Evolutionary conservation across 2,113 vertebrate species (phyloP).

Genomic region (Jacana jacana): DNA sequence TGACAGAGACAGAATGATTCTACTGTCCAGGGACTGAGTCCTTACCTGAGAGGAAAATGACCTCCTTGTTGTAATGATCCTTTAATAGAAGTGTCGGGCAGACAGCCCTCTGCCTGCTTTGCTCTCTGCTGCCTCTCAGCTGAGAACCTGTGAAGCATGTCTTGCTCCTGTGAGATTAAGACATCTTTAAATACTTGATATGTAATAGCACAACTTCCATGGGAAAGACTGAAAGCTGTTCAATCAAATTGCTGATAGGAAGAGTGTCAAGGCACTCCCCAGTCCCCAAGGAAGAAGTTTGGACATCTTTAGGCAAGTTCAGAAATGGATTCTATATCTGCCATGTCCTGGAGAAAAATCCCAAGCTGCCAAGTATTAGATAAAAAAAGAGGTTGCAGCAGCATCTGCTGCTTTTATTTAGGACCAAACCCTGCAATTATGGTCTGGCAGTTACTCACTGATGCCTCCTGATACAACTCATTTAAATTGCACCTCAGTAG

Average conservation of each 20-base stretch:
- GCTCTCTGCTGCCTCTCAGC: not conserved
- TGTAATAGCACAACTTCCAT: not conserved
- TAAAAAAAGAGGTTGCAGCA: not conserved
- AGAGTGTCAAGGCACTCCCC: not conserved
- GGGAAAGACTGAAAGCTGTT: not conserved
- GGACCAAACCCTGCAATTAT: not conserved
- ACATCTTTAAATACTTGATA: not conserved
- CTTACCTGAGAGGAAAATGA: slow-evolving; percentile 36
- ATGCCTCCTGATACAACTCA: not conserved
- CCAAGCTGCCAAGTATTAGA: not conserved
- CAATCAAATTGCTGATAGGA: not conserved
- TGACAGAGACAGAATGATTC: slow-evolving; percentile 29
- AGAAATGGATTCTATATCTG: not conserved
- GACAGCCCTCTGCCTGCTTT: not conserved
- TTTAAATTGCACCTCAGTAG: not conserved
- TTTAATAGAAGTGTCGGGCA: not conserved
- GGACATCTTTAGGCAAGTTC: not conserved
- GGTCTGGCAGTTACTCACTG: not conserved
- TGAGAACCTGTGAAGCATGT: not conserved
- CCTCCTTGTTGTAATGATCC: not conserved
- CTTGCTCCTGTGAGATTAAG: not conserved
- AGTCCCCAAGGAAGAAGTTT: not conserved
- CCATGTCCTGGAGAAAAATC: not conserved
- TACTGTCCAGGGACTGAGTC: not conserved
- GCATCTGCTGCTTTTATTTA: not conserved